These are phyloP conservation scores for Chironomus tentans DNA, from an alignment of 2,888 invertebrate genomes.

Conservation along the genomic window DNA sequence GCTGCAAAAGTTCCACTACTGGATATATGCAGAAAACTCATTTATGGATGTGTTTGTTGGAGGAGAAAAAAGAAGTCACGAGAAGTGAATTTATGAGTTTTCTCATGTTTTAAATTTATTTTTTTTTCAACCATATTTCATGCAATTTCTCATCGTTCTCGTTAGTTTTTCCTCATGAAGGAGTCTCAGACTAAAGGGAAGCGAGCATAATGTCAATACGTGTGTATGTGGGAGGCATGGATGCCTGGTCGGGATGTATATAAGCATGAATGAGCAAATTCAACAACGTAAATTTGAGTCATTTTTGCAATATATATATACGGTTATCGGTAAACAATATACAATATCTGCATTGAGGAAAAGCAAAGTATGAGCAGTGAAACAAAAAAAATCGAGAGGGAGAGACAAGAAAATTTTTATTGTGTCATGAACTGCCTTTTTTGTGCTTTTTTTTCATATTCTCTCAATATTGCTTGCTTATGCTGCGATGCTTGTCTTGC, in stretches of 20 bases:
- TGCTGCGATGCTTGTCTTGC: not conserved
- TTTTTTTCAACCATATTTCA: not conserved
- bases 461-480: not conserved
- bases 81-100: not conserved
- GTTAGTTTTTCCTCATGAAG: not conserved
- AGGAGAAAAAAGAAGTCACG: not conserved
- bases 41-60: not conserved
- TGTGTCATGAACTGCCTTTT: not conserved
- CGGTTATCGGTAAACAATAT: too few species aligned
- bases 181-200: not conserved
- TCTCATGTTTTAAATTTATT: not conserved
- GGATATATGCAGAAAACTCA: too few species aligned
- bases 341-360: too few species aligned
- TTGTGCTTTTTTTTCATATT: too few species aligned
- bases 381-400: too few species aligned
- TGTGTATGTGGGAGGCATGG: not conserved
- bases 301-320: slow-evolving; percentile 5
- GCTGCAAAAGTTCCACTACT: too few species aligned
- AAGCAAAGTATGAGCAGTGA: too few species aligned
- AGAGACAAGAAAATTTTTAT: too few species aligned
- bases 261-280: not conserved
- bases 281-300: slow-evolving; percentile 8
- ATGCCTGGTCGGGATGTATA: not conserved
- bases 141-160: not conserved
- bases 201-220: not conserved